These are phyloP conservation scores for Brachyhypopomus occidentalis DNA, from an alignment of 2,113 vertebrate genomes.

Conservation along the genomic window DNA sequence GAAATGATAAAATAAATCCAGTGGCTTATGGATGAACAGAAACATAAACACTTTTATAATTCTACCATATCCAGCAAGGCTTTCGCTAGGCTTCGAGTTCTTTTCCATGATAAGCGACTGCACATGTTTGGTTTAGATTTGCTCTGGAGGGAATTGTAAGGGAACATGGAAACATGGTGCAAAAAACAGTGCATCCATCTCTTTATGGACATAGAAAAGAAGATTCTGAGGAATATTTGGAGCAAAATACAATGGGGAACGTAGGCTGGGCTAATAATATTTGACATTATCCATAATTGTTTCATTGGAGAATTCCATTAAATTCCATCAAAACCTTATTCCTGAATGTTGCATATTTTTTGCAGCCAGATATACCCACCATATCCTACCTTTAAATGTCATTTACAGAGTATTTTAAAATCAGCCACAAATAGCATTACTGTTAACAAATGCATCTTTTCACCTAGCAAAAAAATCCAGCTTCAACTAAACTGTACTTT, in stretches of 20 bases:
- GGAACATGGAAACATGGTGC: conserved; percentile 61
- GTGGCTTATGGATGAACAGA: conserved; percentile 46
- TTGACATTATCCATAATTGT: not conserved
- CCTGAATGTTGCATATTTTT: too few relatives aligned
- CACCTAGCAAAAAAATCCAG: too few relatives aligned
- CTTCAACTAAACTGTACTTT: too few relatives aligned
- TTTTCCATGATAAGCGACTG: conserved; percentile 63
- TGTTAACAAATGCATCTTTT: too few relatives aligned
- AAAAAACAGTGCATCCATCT: conserved; percentile 55
- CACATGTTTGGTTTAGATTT: conserved; percentile 65
- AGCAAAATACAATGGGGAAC: conserved; percentile 14
- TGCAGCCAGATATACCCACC: not conserved
- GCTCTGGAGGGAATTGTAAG: conserved; percentile 56
- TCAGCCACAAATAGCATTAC: too few relatives aligned
- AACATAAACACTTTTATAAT: conserved; percentile 57
- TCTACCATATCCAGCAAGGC: conserved; percentile 50
- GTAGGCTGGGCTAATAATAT: conserved; percentile 8
- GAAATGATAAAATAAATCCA: conserved; percentile 34
- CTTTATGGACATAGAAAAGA: conserved; percentile 36
- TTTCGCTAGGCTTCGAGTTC: conserved; percentile 29
- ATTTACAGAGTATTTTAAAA: too few relatives aligned
- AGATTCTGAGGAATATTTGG: not conserved
- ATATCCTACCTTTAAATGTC: not conserved
- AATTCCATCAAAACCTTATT: not conserved
- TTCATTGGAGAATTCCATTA: not conserved